phyloP scores from a whole-genome alignment of 2,797 vertebrate genomes.

The Myiotriccus ornatus region DNA sequence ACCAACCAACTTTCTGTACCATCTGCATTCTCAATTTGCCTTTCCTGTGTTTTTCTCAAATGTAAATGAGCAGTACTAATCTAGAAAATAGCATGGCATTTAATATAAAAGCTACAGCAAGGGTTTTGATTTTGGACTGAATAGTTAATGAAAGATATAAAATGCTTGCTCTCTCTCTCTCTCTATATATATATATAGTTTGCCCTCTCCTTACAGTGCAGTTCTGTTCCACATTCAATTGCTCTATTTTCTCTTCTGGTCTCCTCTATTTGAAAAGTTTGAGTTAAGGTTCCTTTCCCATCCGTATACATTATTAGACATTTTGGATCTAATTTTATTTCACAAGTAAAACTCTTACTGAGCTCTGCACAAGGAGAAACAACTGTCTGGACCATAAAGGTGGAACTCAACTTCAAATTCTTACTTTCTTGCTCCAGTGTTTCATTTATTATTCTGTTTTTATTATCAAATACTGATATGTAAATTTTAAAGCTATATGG shows the following conservation, averaged over 20 bases:
- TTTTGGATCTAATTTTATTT: neutral
- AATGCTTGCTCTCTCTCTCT: too few species aligned
- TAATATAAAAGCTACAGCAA: neutral
- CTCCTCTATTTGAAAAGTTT: neutral
- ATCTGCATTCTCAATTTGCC: neutral
- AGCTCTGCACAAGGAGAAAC: neutral
- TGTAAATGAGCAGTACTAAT: neutral
- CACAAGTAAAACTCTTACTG: neutral
- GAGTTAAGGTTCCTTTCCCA: neutral
- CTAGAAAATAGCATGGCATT: neutral
- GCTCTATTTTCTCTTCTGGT: neutral
- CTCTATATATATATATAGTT: neutral
- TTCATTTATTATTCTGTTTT: neutral
- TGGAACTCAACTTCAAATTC: neutral
- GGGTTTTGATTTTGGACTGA: neutral
- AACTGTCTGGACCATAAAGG: neutral
- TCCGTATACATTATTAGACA: neutral
- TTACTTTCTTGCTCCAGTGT: neutral
- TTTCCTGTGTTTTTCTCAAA: neutral
- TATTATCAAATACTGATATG: neutral
- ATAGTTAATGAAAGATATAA: neutral
- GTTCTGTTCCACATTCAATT: neutral
- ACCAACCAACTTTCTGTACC: neutral
- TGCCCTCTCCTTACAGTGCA: neutral
- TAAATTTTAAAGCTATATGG: neutral